Conservation (phyloP, 2,797 vertebrate genomes). For the Parauchenoglanis punctatus region DNA sequence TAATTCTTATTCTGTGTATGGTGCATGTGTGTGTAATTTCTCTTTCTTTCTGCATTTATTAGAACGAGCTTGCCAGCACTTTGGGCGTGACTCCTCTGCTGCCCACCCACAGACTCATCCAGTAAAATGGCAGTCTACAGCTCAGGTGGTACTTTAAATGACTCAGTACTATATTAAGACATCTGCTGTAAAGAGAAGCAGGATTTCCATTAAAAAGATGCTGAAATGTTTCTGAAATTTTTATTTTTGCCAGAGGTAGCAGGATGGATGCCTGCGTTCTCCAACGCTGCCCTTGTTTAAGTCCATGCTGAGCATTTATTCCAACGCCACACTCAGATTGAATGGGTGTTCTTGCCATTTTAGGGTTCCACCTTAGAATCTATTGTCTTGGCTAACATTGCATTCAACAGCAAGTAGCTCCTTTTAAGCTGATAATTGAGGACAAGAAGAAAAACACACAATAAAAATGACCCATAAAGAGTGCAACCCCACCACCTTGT, state of each 20-base stretch:
- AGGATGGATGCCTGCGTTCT: too few relatives aligned
- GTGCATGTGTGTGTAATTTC: neutral
- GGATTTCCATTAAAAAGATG: neutral
- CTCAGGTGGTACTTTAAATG: neutral
- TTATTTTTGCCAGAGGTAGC: neutral
- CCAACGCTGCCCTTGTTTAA: too few relatives aligned
- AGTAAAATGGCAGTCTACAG: slow-evolving; percentile 7
- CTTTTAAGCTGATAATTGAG: too few relatives aligned
- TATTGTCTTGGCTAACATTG: too few relatives aligned
- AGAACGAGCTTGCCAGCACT: slow-evolving; percentile 71
- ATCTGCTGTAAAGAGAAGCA: neutral
- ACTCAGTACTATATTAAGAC: neutral
- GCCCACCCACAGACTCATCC: slow-evolving; percentile 63
- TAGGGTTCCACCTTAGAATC: too few relatives aligned
- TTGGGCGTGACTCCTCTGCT: slow-evolving; percentile 65
- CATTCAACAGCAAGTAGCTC: too few relatives aligned
- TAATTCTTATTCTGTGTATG: neutral
- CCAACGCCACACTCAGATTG: too few relatives aligned
- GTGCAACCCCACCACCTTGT: too few relatives aligned
- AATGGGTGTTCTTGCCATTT: too few relatives aligned
- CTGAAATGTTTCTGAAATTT: neutral
- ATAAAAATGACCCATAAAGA: too few relatives aligned
- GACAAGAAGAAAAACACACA: too few relatives aligned
- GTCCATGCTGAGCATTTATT: too few relatives aligned
- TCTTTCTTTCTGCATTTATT: slow-evolving; percentile 29